Base-by-base conservation (phyloP, 2,797 vertebrate species). In the Danio jaintianensis region DNA sequence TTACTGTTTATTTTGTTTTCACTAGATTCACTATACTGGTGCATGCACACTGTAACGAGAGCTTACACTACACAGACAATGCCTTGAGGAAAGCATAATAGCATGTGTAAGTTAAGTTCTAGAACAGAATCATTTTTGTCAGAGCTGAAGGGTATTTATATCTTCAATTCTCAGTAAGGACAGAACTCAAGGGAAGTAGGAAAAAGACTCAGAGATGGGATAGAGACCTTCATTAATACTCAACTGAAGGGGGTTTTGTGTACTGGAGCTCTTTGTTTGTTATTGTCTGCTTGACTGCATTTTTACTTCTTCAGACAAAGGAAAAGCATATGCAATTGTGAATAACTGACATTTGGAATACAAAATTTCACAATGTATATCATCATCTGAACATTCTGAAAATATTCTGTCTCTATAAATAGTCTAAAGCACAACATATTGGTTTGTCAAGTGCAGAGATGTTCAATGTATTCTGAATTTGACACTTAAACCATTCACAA, bases 201-300 rank as follows among this genome's bases (percentile, higher is more conserved):
- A 55, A 22, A 66, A 16, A 20, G 5, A 47, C 36, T 50, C 45
- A 40, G 29, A 62, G 58, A 62, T 61, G 29, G 58, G 29, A 40
- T 52, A 43, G 38, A 76, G 74, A 64, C 38, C 29, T 36, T 66
- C 48, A 66, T 76, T 76, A 76, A 38, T 76, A 55, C 61, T 76
- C 13, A 66, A 45, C 74, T 55, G 18, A 50, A 66, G 61, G 73
- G 59, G 11, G 36, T 61, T 75, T 63, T 56, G 52, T 40, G 36
- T 52, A 67, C 11, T 38, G 18, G 50, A 15, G 38, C 18, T 61
- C 38, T 66, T 55, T 76, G 50, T 55, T 56, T 77, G 36, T 20
- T 52, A 52, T 67, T 67, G 62, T 77, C 40, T 43, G 6, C 53
- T 72, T 58, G 18, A 18, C 52, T 56, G 48, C 42, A n/a, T 45